Evolutionary conservation across 2,113 vertebrate genomes (phyloP).

Genomic region (Spea bombifrons): DNA sequence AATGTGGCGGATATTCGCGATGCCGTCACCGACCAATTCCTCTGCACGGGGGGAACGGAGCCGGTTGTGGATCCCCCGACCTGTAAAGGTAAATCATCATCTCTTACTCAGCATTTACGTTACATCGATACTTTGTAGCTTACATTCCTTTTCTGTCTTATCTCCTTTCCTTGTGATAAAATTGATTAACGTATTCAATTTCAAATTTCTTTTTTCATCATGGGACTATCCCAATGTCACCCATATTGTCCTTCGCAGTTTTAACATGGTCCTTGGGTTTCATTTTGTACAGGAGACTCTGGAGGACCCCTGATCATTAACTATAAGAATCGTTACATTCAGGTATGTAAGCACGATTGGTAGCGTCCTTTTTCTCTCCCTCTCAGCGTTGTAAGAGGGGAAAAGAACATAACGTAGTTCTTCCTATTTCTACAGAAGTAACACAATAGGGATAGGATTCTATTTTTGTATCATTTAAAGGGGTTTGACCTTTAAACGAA

Average conservation of each 20-base stretch:
- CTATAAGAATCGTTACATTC: constrained; percentile 3
- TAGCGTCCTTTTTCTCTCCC: not conserved
- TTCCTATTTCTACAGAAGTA: no score
- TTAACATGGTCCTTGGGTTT: not conserved
- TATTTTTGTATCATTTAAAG: no score
- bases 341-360: constrained; percentile 5
- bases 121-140: no score
- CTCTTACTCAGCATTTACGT: no score
- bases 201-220: not conserved
- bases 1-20: constrained; percentile 59
- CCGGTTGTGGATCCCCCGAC: constrained; percentile 59
- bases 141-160: not conserved
- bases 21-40: constrained; percentile 71
- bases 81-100: constrained; percentile 69
- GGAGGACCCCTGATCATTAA: constrained; percentile 28
- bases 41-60: constrained; percentile 72
- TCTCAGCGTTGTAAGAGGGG: no score
- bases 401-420: no score
- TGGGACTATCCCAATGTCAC: not conserved
- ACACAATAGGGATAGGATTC: no score
- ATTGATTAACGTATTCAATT: no score
- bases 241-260: not conserved
- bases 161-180: not conserved
- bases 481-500: no score
- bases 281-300: constrained; percentile 22